Conservation (phyloP, 2,797 vertebrate species). For the Myotis planiceps region DNA sequence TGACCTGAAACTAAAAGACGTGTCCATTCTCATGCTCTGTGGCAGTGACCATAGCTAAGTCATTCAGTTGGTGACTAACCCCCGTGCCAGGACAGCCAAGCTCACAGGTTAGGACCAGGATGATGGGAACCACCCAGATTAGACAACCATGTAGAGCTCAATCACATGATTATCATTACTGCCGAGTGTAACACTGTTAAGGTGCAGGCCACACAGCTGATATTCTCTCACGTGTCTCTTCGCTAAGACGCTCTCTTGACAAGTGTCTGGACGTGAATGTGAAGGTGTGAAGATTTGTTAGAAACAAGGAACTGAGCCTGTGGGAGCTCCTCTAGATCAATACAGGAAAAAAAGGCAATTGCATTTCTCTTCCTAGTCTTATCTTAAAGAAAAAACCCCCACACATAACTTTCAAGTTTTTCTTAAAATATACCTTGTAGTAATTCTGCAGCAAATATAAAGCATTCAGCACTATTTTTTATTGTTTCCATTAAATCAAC, state of each 20-base stretch:
- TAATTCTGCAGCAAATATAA: slow-evolving; percentile 72
- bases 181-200: background rate
- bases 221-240: background rate
- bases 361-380: background rate
- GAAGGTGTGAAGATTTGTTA: slow-evolving; percentile 38
- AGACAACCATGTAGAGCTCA: background rate
- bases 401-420: slow-evolving; percentile 46
- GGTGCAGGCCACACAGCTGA: background rate
- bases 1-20: background rate
- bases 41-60: background rate
- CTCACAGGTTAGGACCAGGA: background rate
- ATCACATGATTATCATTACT: background rate
- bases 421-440: slow-evolving; percentile 62
- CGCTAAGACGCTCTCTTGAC: slow-evolving; percentile 30
- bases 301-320: slow-evolving; percentile 7
- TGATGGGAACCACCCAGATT: background rate
- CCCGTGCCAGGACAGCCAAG: background rate
- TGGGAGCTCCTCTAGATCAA: slow-evolving; percentile 35
- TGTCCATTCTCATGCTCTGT: background rate
- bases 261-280: background rate
- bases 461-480: slow-evolving; percentile 72
- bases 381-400: background rate
- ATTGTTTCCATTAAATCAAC: slow-evolving; percentile 64
- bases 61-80: background rate
- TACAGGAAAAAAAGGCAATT: background rate